Evolutionary conservation across 2,113 vertebrate species (phyloP), one percentile per base, ranked within the genome.

Genomic region (Erpornis zantholeuca): DNA sequence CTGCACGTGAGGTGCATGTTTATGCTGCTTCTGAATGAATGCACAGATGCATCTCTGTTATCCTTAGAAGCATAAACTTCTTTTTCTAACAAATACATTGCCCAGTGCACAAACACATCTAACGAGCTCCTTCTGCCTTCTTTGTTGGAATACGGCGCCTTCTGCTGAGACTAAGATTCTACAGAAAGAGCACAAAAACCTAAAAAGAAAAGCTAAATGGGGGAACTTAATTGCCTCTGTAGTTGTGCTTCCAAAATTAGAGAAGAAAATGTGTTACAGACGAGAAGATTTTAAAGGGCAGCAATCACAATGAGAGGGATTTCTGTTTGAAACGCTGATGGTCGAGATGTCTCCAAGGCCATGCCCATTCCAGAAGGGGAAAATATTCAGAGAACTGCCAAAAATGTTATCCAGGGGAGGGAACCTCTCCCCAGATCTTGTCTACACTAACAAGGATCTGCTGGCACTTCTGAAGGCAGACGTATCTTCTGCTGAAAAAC

Each of bases 381-480:
- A 90, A 86, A 88, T 77, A 92, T 20, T 68, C 93, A 57, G 47
- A 90, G 71, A 94, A 76, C 72, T 90, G 96, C 94, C 90, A 95
- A 75, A 94, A 93, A 83, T 81, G 42, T 96, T 92, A 94, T 45
- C 35, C 52, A 49, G 52, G 36, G 36, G 61, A 95, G 68, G 85
- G 76, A 95, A 92, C 17, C 25, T 88, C 68, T 86, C 53, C 73
- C 80, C 59, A 72, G 60, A 78, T 78, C 65, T 78, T 81, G 49
- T 83, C 92, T 72, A 33, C 65, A 45, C 90, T 96, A 92, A 83
- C 90, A 93, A 95, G 96, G 90, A 61, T 86, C 81, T 84, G 65
- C 86, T 93, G 88, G 82, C 88, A 83, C 52, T 75, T 95, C 38
- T 83, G 56, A 88, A 59, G 38, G 68, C 69, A 90, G 44, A 50